phyloP scores from a whole-genome alignment of 2,888 invertebrate genomes.

The Heliconius sara region DNA sequence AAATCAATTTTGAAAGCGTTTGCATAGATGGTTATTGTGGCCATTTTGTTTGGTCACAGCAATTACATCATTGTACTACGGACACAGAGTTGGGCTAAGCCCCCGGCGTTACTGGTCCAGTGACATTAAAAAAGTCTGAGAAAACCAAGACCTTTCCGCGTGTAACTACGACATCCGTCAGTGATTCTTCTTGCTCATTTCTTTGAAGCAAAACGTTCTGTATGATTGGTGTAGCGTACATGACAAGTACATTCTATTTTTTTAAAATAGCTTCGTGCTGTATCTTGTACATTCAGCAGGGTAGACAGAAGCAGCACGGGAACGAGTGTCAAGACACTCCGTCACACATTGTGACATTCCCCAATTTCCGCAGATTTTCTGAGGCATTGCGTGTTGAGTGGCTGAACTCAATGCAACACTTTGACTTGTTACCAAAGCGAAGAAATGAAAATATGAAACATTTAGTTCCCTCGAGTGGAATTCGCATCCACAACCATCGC shows the following conservation, averaged over 20 bases:
- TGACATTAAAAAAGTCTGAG: slow-evolving; percentile 81
- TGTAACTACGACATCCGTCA: slow-evolving; percentile 65
- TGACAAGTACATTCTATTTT: slow-evolving; percentile 15
- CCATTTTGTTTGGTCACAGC: slow-evolving; percentile 26
- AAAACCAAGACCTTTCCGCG: slow-evolving; percentile 74
- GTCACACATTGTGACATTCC: too few relatives aligned
- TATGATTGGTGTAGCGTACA: slow-evolving; percentile 23
- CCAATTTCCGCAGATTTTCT: too few relatives aligned
- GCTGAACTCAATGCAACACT: too few relatives aligned
- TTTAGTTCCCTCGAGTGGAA: too few relatives aligned
- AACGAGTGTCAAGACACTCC: too few relatives aligned
- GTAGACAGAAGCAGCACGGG: too few relatives aligned
- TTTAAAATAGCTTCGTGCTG: too few relatives aligned
- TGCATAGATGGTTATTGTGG: slow-evolving; percentile 32
- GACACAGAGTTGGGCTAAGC: slow-evolving; percentile 49
- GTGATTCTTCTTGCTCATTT: slow-evolving; percentile 55
- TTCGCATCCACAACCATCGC: too few relatives aligned
- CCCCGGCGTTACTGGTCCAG: slow-evolving; percentile 66
- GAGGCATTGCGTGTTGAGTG: too few relatives aligned
- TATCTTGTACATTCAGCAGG: too few relatives aligned
- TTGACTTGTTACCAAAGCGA: too few relatives aligned
- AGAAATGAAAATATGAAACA: too few relatives aligned
- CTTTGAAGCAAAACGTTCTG: slow-evolving; percentile 36
- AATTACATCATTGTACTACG: slow-evolving; percentile 40
- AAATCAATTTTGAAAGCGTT: slow-evolving; percentile 35